Percentiles rank a stretch among this genome's conserved stretches.
Conservation (phyloP, 2,888 invertebrate genomes). For the Xanthorhoe designata region DNA sequence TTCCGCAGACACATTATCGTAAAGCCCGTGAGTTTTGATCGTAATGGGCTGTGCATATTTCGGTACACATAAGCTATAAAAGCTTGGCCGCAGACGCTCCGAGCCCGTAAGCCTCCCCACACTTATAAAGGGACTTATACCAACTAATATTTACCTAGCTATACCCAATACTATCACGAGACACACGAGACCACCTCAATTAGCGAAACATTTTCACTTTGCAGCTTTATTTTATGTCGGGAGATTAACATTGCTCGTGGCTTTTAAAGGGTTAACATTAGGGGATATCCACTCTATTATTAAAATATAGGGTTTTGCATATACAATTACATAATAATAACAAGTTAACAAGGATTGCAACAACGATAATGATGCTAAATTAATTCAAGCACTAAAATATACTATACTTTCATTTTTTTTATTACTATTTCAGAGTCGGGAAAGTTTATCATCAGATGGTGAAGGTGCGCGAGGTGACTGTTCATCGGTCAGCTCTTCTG, state of each 20-base stretch:
- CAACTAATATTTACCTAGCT: conserved; percentile 64
- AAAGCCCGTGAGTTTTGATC: conserved; percentile 59
- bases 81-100: conserved; percentile 53
- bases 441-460: conserved; percentile 88
- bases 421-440: conserved; percentile 87
- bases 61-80: conserved; percentile 52
- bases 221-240: conserved; percentile 41
- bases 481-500: conserved; percentile 82
- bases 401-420: background rate
- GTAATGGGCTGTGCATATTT: conserved; percentile 54
- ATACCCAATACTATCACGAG: conserved; percentile 53
- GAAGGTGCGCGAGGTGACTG: conserved; percentile 86
- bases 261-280: conserved; percentile 28
- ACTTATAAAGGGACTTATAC: conserved; percentile 61
- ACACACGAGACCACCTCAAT: conserved; percentile 58
- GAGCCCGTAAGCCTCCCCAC: conserved; percentile 54
- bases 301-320: conserved; percentile 1
- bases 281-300: conserved; percentile 12
- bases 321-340: background rate
- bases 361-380: no score
- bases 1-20: conserved; percentile 38
- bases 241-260: conserved; percentile 37
- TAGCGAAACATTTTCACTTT: conserved; percentile 59
- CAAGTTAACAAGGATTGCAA: background rate
- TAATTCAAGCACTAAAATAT: no score